Percentiles rank a stretch among this genome's conserved stretches.
These are phyloP conservation scores for Athene noctua DNA, from an alignment of 2,113 vertebrate species.

Conservation along the genomic window DNA sequence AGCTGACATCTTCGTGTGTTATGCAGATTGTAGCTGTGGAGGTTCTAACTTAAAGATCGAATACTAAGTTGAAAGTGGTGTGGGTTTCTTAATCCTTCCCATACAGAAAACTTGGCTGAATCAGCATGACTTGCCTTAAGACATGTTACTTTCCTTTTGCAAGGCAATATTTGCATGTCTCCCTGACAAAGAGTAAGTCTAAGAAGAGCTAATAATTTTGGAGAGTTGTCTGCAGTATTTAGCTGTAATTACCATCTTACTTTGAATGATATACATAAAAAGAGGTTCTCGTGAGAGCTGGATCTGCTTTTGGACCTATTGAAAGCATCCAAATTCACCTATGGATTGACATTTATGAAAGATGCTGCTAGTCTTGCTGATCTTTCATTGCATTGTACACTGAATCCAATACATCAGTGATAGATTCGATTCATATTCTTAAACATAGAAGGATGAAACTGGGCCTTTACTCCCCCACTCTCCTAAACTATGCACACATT, in stretches of 20 bases:
- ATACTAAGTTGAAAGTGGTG: background rate
- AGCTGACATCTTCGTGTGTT: background rate
- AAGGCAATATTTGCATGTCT: conserved; percentile 50
- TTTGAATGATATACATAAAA: background rate
- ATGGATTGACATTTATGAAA: background rate
- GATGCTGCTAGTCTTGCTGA: background rate
- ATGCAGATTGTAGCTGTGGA: background rate
- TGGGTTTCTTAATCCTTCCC: conserved; percentile 27
- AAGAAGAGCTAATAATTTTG: conserved; percentile 25
- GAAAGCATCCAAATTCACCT: background rate
- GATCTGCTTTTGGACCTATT: background rate
- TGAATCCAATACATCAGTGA: background rate
- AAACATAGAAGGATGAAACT: background rate
- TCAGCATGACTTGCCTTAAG: conserved; percentile 38
- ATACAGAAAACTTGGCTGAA: conserved; percentile 1
- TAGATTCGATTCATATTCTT: background rate
- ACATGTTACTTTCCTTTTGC: conserved; percentile 20
- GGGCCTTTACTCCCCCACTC: accelerated
- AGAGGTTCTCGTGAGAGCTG: background rate
- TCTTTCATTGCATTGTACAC: background rate
- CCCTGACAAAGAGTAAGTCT: conserved; percentile 6
- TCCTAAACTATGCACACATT: background rate
- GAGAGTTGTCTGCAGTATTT: conserved; percentile 14
- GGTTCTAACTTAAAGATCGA: background rate
- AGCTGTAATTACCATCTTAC: conserved; percentile 25